These are phyloP conservation scores for Drosophila gunungcola DNA, from an alignment of 1,140 invertebrate species.

Conservation along the genomic window DNA sequence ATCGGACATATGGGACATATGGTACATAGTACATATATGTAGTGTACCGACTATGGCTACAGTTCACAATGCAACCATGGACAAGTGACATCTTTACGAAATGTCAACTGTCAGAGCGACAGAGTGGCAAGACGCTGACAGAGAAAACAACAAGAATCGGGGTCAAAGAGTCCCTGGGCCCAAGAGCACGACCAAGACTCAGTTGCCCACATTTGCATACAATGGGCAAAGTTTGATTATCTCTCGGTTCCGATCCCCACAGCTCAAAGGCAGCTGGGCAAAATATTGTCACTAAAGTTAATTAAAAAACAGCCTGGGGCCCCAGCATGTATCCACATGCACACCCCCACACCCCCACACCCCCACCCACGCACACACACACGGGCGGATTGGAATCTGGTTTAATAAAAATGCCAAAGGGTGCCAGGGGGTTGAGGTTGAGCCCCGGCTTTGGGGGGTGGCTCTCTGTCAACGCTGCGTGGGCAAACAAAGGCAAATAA, in stretches of 20 bases:
- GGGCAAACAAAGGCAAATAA: slow-evolving; percentile 82
- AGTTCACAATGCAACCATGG: slow-evolving; percentile 58
- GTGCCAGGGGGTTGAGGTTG: slow-evolving; percentile 11
- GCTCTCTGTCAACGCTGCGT: slow-evolving; percentile 71
- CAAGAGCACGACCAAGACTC: slow-evolving; percentile 34
- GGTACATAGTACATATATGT: not conserved
- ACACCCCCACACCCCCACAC: slow-evolving; percentile 7
- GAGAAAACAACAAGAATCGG: slow-evolving; percentile 35
- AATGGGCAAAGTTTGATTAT: slow-evolving; percentile 72
- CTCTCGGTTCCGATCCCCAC: slow-evolving; percentile 19
- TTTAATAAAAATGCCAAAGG: slow-evolving; percentile 76
- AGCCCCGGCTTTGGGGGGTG: slow-evolving; percentile 29
- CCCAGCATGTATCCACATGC: slow-evolving; percentile 12
- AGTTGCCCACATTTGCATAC: slow-evolving; percentile 67
- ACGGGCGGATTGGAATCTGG: slow-evolving; percentile 49
- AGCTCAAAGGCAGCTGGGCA: slow-evolving; percentile 53
- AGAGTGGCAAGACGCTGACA: slow-evolving; percentile 10
- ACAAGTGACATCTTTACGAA: slow-evolving; percentile 59
- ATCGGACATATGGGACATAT: not conserved
- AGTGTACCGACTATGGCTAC: slow-evolving; percentile 13
- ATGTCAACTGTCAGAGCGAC: slow-evolving; percentile 69
- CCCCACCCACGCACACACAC: slow-evolving; percentile 15
- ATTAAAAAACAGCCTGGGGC: slow-evolving; percentile 82
- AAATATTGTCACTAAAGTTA: slow-evolving; percentile 83
- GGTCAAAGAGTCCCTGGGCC: slow-evolving; percentile 53